Base-by-base conservation (phyloP, 1,140 invertebrate genomes). In the Dreissena polymorpha region DNA sequence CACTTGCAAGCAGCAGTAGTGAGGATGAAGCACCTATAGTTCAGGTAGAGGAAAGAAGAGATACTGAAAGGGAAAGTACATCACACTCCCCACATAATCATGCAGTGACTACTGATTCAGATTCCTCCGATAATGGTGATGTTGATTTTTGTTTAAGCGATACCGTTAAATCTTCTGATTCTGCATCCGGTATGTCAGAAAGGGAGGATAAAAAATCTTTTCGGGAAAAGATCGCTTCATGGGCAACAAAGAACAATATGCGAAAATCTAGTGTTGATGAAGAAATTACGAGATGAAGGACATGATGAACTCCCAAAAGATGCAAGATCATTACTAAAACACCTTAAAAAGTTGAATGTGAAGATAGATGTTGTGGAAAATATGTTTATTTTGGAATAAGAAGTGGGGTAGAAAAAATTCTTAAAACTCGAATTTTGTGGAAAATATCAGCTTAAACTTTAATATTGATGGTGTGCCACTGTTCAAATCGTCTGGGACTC, bases 401-500 rank as follows among this genome's bases (percentile, higher is more conserved):
- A 27, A 64, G 6, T 49, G 74, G 74, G 7, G 6, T 76, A 6
- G 10, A 49, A 39, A 39, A n/a, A 67, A 76, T 27, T 60, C 39
- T 16, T 74, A 23, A 73, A 7, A 14, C 27, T 12, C n/a, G 6
- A 23, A 51, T 25, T 0, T 13, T 49, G 39, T 21, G n/a, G 21
- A 18, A 18, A 55, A 13, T 23, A 65, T 82, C 57, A 29, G 51
- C 7, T 51, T 84, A 12, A 72, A 18, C 25, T 55, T 87, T 18
- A 86, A 86, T 76, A 80, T 87, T 55, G 86, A 87, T 77, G 82
- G 86, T n/a, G 23, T 84, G 13, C 78, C 86, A 29, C 29, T 87
- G 18, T 87, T 86, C 65, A 87, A 86, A 70, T 84, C 77, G 49
- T 79, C 79, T 18, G 55, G 39, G 51, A 67, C 72, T 13, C 85